Evolutionary conservation across 2,888 invertebrate genomes (phyloP), one percentile per base, ranked within the genome.

Genomic region (Lagria hirta): DNA sequence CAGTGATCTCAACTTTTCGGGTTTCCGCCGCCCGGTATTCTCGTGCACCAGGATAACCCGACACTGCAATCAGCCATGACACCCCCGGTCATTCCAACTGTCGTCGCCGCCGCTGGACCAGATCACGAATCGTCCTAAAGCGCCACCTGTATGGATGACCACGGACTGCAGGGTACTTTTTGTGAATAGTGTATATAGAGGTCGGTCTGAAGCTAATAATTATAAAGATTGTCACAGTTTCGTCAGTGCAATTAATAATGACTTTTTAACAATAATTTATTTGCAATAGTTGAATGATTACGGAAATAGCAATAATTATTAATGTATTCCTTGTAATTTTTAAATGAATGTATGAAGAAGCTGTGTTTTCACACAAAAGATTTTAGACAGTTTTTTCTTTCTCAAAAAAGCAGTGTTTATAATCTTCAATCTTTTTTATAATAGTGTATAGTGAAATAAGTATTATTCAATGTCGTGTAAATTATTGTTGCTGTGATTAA

Each of bases 1-100:
- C 91, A 88, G 84, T 88, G 94, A 92, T 90, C 88, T 75, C 86
- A 88, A 81, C 85, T 89, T 66, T 87, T 88, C 80, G 87, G 87
- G 81, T 86, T 88, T 78, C 83, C 86, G 68, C 82, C 85, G 74
- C 81, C 79, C 73, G 75, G 86, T 69, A 76, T 85, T 48, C 79
- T 85, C 73, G 79, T 80, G 79, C 75, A 76, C 51, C 72, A 69
- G 69, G 80, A 80, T 70, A 81, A 79, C 78, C 80, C 80, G 80
- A 62, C 75, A 75, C 62, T 79, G 73, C 67, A 75, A 51, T 76
- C 43, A 70, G 78, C 73, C 69, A 76, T 66, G 73, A 78, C 71
- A 69, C 78, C 71, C 66, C 75, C 70, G 63, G 36, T 52, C 33
- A 50, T 46, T 43, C 40, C 52, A 18, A 35, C 36, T 17, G 64